These are phyloP conservation scores for Choloepus didactylus DNA, from an alignment of 2,797 vertebrate genomes.

Conservation along the genomic window DNA sequence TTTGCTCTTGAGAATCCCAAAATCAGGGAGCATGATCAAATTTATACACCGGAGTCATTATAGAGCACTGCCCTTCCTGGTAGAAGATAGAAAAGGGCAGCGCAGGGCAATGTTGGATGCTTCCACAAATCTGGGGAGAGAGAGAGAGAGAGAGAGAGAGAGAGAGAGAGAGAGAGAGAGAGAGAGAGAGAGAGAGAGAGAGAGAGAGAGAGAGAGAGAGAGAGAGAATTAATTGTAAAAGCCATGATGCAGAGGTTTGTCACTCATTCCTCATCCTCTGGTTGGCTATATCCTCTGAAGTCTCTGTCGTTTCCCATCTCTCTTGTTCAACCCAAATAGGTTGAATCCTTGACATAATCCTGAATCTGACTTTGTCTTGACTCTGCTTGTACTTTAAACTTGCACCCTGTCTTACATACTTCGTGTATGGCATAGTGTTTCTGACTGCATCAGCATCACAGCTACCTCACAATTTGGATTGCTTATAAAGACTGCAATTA, in stretches of 20 bases:
- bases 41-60: not conserved
- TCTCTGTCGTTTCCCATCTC: fast-evolving
- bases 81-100: not conserved
- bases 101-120: not conserved
- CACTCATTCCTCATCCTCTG: not conserved
- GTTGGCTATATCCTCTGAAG: not conserved
- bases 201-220: not conserved
- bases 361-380: not conserved
- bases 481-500: not conserved
- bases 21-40: not conserved
- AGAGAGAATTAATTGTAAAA: not conserved
- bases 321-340: not conserved
- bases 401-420: not conserved
- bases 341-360: not conserved
- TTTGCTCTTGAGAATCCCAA: not conserved
- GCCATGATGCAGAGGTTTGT: not conserved
- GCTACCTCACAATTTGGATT: not conserved
- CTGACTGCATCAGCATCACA: not conserved
- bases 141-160: no score
- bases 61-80: not conserved
- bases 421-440: not conserved
- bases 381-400: not conserved
- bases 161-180: not conserved
- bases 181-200: not conserved
- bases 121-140: not conserved